Base-by-base conservation (phyloP, 2,797 vertebrate genomes). In the Malacoctenus gilli region DNA sequence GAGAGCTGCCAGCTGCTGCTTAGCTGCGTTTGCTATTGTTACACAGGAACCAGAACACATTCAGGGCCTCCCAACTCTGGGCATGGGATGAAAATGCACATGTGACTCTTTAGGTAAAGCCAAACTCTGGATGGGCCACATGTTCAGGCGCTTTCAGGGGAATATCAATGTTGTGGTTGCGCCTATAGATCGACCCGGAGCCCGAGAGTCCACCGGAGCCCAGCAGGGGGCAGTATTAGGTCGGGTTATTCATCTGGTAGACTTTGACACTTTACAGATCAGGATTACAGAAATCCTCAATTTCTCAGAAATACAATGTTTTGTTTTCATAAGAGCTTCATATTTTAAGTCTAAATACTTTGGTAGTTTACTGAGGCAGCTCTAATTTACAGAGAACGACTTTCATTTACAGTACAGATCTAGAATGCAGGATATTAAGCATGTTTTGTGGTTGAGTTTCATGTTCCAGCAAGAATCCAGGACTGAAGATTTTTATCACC, bases 211-310 rank as follows among this genome's bases (percentile, higher is more conserved):
- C 7, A 15, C n/a, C 59, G 2, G 7, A 38, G 61, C 4, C 86
- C 83, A 85, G 16, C 70, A 85, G 85, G 69, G 80, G 88, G 85
- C 83, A 58, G 28, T 20, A 61, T 60, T 13, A 40, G 53, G 40
- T 39, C 22, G 22, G 0, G 9, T 28, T n/a, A n/a, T 28, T 28
- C 1, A 6, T 28, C 9, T 28, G 25, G 25, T 10, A 28, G 11
- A 40, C 18, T 23, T 34, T 25, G 10, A 11, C n/a, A n/a, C n/a
- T n/a, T n/a, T n/a, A n/a, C n/a, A n/a, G n/a, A n/a, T n/a, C n/a
- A n/a, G n/a, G n/a, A n/a, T n/a, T n/a, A n/a, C n/a, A n/a, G n/a
- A n/a, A n/a, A n/a, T n/a, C n/a, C n/a, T n/a, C n/a, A n/a, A n/a
- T n/a, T n/a, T n/a, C n/a, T n/a, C n/a, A n/a, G n/a, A n/a, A n/a